Percentiles rank a stretch among this genome's conserved stretches.
Evolutionary conservation across 2,888 invertebrate species (phyloP).

Genomic region (Malachius bipustulatus): DNA sequence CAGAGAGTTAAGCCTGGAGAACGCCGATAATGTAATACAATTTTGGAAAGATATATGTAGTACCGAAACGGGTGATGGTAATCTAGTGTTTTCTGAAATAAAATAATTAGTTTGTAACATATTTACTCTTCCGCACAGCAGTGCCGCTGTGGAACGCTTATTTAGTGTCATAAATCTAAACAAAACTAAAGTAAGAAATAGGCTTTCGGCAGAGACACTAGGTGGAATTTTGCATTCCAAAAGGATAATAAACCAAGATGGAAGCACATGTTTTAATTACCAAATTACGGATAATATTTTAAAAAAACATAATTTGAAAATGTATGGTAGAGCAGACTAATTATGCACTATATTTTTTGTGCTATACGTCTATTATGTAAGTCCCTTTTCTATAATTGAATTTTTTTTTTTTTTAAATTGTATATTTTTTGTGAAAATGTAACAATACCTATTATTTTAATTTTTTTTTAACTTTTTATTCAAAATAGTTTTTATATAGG

Average conservation of each 20-base stretch:
- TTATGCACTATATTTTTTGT: neutral
- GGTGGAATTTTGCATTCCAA: conserved; percentile 3
- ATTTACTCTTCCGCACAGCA: conserved; percentile 12
- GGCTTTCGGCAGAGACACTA: conserved; percentile 8
- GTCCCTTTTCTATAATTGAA: neutral
- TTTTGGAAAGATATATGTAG: conserved; percentile 11
- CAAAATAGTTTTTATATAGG: conserved; percentile 1
- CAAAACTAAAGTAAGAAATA: conserved; percentile 13
- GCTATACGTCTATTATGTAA: conserved; percentile 1
- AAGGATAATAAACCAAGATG: conserved; percentile 2
- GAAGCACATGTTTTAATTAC: neutral
- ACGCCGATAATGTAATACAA: conserved; percentile 5
- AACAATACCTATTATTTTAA: neutral
- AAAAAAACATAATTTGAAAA: conserved; percentile 1
- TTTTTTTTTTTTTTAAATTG: neutral
- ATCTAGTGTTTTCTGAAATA: conserved; percentile 8
- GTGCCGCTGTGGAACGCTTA: conserved; percentile 13
- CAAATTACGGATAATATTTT: conserved; percentile 2
- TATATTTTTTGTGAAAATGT: neutral
- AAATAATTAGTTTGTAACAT: conserved; percentile 11
- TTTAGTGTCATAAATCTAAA: conserved; percentile 14
- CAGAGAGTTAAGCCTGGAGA: conserved; percentile 3
- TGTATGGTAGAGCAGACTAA: conserved; percentile 3
- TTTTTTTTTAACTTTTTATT: neutral
- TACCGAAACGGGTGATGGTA: conserved; percentile 11